phyloP scores from a whole-genome alignment of 2,888 invertebrate species.

The Leptogaster cylindrica region DNA sequence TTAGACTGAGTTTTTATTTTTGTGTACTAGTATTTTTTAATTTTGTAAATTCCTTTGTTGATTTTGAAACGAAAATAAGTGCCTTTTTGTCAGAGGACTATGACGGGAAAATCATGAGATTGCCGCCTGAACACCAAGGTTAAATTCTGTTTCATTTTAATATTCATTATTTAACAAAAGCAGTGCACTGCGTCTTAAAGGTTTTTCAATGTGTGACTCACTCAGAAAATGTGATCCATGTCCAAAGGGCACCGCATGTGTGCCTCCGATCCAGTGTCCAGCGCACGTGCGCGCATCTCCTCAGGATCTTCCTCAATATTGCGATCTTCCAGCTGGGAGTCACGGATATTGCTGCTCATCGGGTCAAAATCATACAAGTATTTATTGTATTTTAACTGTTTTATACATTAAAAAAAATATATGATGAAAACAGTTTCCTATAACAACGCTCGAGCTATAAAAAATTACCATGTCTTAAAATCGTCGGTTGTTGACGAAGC shows the following conservation, averaged over 20 bases:
- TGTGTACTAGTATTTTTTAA: too few relatives aligned
- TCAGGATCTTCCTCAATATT: conserved; percentile 62
- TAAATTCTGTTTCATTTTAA: background rate
- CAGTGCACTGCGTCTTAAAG: background rate
- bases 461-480: background rate
- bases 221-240: conserved; percentile 55
- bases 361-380: conserved; percentile 66
- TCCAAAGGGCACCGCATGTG: conserved; percentile 64
- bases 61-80: too few relatives aligned
- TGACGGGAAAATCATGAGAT: background rate
- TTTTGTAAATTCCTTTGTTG: too few relatives aligned
- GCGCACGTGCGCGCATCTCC: conserved; percentile 64
- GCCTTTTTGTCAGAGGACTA: too few relatives aligned
- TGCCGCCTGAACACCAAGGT: too few relatives aligned
- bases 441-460: too few relatives aligned
- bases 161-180: background rate
- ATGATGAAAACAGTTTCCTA: too few relatives aligned
- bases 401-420: background rate
- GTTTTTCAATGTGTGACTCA: too few relatives aligned
- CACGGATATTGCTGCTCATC: conserved; percentile 70
- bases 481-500: conserved; percentile 55
- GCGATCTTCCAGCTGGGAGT: conserved; percentile 63
- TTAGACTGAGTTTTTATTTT: too few relatives aligned
- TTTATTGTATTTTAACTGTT: background rate
- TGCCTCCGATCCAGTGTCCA: conserved; percentile 71